phyloP scores from a whole-genome alignment of 35 echinoderm and acorn worm species.

The Lytechinus variegatus region DNA sequence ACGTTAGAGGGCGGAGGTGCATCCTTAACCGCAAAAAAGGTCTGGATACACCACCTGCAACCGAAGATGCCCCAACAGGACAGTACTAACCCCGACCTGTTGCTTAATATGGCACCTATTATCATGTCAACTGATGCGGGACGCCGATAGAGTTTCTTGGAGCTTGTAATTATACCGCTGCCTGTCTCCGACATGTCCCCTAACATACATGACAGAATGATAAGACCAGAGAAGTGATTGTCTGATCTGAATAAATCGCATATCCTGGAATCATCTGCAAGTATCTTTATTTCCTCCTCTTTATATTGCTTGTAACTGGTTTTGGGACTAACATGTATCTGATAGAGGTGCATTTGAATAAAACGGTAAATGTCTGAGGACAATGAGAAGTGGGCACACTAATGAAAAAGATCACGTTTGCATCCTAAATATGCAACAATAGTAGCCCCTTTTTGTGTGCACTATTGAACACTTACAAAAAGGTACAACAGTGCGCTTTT shows the following conservation, averaged over 20 bases:
- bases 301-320: not conserved
- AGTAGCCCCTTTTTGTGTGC: too few relatives aligned
- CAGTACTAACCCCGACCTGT: not conserved
- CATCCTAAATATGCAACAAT: too few relatives aligned
- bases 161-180: not conserved
- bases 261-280: not conserved
- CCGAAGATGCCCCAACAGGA: not conserved
- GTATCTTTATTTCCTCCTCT: not conserved
- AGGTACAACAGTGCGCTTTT: too few relatives aligned
- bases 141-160: not conserved
- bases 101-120: not conserved
- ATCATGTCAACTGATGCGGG: not conserved
- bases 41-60: not conserved
- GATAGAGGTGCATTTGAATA: too few relatives aligned
- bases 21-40: not conserved
- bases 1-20: not conserved
- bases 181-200: not conserved
- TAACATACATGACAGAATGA: not conserved
- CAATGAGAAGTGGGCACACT: too few relatives aligned
- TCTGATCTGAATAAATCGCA: not conserved
- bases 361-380: too few relatives aligned
- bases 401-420: too few relatives aligned
- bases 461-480: too few relatives aligned
- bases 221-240: not conserved
- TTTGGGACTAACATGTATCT: too few relatives aligned